Evolutionary conservation across 2,888 invertebrate species (phyloP).

Genomic region (Spialia ferax): DNA sequence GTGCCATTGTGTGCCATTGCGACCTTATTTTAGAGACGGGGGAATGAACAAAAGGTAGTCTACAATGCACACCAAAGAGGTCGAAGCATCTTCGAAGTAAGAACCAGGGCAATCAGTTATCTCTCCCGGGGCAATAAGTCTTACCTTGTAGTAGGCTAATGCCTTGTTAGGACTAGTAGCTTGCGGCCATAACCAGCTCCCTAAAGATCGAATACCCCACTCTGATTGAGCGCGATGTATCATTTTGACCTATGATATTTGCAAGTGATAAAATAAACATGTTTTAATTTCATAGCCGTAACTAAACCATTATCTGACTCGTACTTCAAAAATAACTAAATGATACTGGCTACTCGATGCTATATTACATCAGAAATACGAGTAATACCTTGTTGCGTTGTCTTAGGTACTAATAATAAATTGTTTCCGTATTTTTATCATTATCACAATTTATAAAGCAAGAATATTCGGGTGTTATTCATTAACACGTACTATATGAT

Average conservation of each 20-base stretch:
- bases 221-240: background rate
- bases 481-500: background rate
- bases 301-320: background rate
- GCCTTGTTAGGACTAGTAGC: background rate
- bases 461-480: background rate
- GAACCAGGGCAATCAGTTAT: too few relatives aligned
- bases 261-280: background rate
- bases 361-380: background rate
- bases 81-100: too few relatives aligned
- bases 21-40: background rate
- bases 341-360: background rate
- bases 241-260: background rate
- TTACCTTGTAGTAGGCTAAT: background rate
- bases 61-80: too few relatives aligned
- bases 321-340: background rate
- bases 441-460: background rate
- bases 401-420: too few relatives aligned
- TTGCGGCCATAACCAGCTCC: background rate
- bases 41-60: background rate
- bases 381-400: background rate
- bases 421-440: background rate
- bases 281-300: background rate
- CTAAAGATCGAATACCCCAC: background rate
- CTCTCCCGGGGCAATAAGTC: too few relatives aligned
- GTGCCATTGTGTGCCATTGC: background rate